These are phyloP conservation scores for Latrodectus elegans DNA, from an alignment of 2,888 invertebrate species.

Conservation along the genomic window DNA sequence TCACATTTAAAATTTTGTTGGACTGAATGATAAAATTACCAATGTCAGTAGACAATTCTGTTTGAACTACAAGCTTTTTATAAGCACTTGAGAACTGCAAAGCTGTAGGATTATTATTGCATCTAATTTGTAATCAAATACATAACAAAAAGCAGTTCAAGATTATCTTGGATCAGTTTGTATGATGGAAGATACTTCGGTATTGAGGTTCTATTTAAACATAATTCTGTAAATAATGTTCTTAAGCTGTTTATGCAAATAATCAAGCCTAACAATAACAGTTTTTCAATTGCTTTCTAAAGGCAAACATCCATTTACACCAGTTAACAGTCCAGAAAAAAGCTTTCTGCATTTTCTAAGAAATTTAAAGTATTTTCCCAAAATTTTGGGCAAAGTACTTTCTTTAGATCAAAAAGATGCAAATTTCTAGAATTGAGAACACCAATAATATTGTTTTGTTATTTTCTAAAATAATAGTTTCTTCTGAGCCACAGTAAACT, in stretches of 20 bases:
- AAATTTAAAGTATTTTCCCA: background rate
- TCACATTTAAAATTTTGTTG: constrained; percentile 13
- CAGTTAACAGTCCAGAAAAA: background rate
- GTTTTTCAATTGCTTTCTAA: constrained; percentile 6
- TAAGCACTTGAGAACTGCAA: background rate
- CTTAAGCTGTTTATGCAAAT: constrained; percentile 15
- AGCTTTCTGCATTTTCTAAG: background rate
- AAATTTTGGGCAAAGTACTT: background rate
- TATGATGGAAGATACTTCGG: background rate
- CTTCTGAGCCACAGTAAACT: constrained; percentile 4
- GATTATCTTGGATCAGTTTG: constrained; percentile 10
- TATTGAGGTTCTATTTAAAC: background rate
- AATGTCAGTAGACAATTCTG: background rate
- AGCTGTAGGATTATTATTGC: constrained; percentile 24
- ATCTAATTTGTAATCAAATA: background rate
- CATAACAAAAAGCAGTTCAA: constrained; percentile 19
- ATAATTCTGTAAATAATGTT: background rate
- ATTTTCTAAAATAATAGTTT: constrained; percentile 6
- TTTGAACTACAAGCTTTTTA: background rate
- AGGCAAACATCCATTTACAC: background rate
- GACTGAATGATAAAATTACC: constrained; percentile 14
- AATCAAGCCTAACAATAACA: constrained; percentile 13
- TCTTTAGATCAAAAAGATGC: background rate
- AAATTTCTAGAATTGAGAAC: constrained; percentile 10
- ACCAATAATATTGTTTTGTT: background rate